Evolutionary conservation across 2,888 invertebrate species (phyloP).

Genomic region (Mystacides longicornis): DNA sequence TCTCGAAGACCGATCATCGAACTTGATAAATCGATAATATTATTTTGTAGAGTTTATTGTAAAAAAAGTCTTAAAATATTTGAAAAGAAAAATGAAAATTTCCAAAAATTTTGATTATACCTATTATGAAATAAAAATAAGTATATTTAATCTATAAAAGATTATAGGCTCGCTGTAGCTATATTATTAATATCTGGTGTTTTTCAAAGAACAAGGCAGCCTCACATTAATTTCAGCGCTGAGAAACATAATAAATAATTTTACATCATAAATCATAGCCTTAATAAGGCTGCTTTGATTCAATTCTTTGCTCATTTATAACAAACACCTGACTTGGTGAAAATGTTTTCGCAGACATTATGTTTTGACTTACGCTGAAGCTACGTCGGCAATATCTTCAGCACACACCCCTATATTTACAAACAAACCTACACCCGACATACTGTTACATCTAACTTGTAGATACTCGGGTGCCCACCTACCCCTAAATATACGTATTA

Average conservation of each 20-base stretch:
- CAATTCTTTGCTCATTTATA: constrained; percentile 25
- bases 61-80: no score
- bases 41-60: no score
- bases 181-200: no score
- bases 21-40: no score
- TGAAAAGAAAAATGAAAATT: no score
- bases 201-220: neutral
- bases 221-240: neutral
- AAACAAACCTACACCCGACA: no score
- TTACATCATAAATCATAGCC: constrained; percentile 24
- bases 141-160: no score
- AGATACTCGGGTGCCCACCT: neutral
- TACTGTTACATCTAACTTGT: no score
- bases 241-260: constrained; percentile 23
- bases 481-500: neutral
- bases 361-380: neutral
- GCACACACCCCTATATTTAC: neutral
- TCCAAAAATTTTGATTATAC: no score
- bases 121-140: no score
- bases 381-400: neutral
- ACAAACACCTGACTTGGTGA: constrained; percentile 23
- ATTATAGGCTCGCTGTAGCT: no score
- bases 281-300: constrained; percentile 24
- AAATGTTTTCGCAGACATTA: constrained; percentile 19
- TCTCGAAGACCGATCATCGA: no score